phyloP scores from a whole-genome alignment of 2,888 invertebrate genomes.

The Sminthurides aquaticus region DNA sequence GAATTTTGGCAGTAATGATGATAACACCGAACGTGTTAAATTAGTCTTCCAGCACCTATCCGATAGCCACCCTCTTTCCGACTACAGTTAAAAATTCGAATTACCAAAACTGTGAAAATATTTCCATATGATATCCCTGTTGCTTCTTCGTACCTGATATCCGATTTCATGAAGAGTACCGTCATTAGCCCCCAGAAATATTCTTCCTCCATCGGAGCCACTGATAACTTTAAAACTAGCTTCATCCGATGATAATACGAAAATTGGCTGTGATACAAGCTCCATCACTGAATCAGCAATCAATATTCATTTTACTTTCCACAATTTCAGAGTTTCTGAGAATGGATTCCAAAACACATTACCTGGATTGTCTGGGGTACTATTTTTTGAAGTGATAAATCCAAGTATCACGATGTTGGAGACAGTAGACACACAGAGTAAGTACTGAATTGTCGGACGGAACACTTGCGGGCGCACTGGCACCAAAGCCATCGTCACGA shows the following conservation, averaged over 20 bases:
- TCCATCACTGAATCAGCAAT: conserved; percentile 60
- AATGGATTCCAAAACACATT: background rate
- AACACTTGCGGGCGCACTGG: conserved; percentile 79
- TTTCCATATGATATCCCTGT: background rate
- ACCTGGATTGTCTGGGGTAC: conserved; percentile 10
- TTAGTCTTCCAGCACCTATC: conserved; percentile 91
- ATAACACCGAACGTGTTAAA: conserved; percentile 50
- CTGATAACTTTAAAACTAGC: conserved; percentile 72
- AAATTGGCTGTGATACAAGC: conserved; percentile 87
- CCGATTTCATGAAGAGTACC: conserved; percentile 89
- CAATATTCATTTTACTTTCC: conserved; percentile 1
- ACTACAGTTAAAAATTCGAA: conserved; percentile 48
- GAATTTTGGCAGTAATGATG: conserved; percentile 30
- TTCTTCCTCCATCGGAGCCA: conserved; percentile 73
- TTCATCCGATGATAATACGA: conserved; percentile 83
- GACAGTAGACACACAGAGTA: conserved; percentile 87
- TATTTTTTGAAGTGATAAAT: conserved; percentile 49
- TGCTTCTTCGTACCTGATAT: conserved; percentile 63
- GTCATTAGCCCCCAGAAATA: conserved; percentile 91
- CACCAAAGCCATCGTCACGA: conserved; percentile 84
- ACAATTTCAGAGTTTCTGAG: background rate
- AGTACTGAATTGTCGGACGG: conserved; percentile 78
- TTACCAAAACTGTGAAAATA: too few species aligned
- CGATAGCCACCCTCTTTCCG: conserved; percentile 75
- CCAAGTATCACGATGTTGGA: conserved; percentile 87